A percentile compares a stretch with the other conserved stretches of the same genome.
Evolutionary conservation across 2,888 invertebrate species (phyloP).

Genomic region (Meta bourneti): DNA sequence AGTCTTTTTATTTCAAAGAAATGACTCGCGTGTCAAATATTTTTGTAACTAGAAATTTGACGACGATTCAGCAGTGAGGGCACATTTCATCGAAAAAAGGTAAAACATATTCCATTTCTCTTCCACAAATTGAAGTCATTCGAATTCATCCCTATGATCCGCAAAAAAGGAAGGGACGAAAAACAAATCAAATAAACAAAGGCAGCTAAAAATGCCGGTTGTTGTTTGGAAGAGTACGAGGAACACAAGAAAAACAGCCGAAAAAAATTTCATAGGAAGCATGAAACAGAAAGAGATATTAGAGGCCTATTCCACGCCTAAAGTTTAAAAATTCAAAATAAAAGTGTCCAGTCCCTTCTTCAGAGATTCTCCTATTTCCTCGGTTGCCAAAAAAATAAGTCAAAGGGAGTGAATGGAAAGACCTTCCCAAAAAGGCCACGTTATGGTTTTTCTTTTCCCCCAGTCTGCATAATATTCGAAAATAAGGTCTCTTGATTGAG

Average conservation of each 20-base stretch:
- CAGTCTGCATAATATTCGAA: constrained; percentile 73
- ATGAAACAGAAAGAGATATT: constrained; percentile 22
- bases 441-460: constrained; percentile 51
- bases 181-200: constrained; percentile 5
- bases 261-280: constrained; percentile 4
- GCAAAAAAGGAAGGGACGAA: background rate
- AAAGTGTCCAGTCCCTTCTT: constrained; percentile 14
- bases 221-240: background rate
- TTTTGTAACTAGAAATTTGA: background rate
- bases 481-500: constrained; percentile 71
- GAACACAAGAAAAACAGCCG: background rate
- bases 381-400: constrained; percentile 15
- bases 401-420: too few relatives aligned
- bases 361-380: constrained; percentile 29
- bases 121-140: background rate
- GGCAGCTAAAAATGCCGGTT: background rate
- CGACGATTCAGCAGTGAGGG: background rate
- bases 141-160: background rate
- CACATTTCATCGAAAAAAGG: background rate
- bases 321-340: constrained; percentile 32
- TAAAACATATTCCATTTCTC: constrained; percentile 12
- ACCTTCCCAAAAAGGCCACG: constrained; percentile 7
- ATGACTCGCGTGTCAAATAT: background rate
- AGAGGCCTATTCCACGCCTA: background rate
- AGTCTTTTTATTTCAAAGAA: background rate